Evolutionary conservation across 2,888 invertebrate species (phyloP), one percentile per base, ranked within the genome.

Genomic region (Elysia crispata): DNA sequence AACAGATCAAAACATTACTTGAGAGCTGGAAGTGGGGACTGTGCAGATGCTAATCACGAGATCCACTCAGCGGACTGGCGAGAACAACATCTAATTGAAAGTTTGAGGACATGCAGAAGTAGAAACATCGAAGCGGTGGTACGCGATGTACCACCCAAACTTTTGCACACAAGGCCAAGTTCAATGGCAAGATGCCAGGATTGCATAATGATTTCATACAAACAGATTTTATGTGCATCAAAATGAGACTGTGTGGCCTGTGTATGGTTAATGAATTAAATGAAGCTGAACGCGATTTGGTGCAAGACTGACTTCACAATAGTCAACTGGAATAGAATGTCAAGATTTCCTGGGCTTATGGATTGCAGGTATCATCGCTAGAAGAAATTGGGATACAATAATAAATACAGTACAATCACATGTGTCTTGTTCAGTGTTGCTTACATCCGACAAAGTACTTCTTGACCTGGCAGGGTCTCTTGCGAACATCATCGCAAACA

Each of bases 21-120:
- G 60, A 60, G 60, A 60, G 60, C 66, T 64, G 64, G 64, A 64
- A 64, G 64, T 64, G 64, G 13, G 64, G 64, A 64, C 64, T 64
- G 64, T 15, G 64, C 13, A 64, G 64, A 64, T 64, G 64, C 64
- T 23, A n/a, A 64, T 64, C 25, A 64, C 25, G 64, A 64, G 64
- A 23, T 64, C 64, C 64, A 64, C 64, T 23, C 64, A 23, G 64
- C 64, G 13, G 64, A 64, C 64, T 64, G 64, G 64, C 64, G 64
- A 64, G 25, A 23, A 30, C 66, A 66, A 25, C 66, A 60, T 60
- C 60, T 60, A 60, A 60, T 60, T 3, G 60, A 60, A 60, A 3
- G 60, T 60, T 60, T 60, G 60, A 60, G 60, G 60, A 60, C 60
- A 60, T 60, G 60, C 60, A 60, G 60, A 60, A 60, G 15, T 60